Evolutionary conservation across 2,888 invertebrate genomes (phyloP), one percentile per base, ranked within the genome.

Genomic region (Galerucella nymphaeae): DNA sequence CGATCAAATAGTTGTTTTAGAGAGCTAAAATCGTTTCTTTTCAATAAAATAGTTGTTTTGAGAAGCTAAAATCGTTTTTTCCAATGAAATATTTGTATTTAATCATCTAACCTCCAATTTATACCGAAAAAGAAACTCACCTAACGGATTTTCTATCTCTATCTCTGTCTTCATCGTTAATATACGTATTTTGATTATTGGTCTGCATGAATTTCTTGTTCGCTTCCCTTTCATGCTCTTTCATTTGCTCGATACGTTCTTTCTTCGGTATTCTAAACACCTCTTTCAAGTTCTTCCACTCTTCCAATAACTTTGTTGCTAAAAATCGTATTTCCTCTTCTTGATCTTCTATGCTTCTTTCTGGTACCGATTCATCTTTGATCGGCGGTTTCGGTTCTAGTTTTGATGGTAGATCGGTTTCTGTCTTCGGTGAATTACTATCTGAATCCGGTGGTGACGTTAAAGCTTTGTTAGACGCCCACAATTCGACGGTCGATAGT

Each of bases 181-280:
- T 77, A 58, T 80, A 77, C 50, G 77, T 75, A 38, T 73, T 78
- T 58, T 80, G 84, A n/a, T 78, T 75, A 23, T 72, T 75, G 48
- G 71, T 77, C 61, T 80, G 84, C 82, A 78, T 84, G 81, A 77
- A 83, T 84, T 61, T 82, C 58, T 88, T 89, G 88, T 95, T 95
- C 9, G 96, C 96, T 88, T 96, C 96, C 50, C 95, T 89, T 87
- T 98, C 98, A 83, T 97, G 97, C 83, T 96, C 96, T 84, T 97
- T 97, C 93, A 97, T 95, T 86, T 96, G 96, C 83, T 97, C 96
- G 75, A 96, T 94, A 71, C 96, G 90, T 84, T 97, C 96, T 80
- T 96, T 96, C 87, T 97, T 97, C 1, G 98, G 98, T 83, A 97
- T 98, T 84, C 95, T 93, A 85, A 97, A 98, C 14, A 91, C 90